Evolutionary conservation across 1,140 invertebrate species (phyloP).

Genomic region (Reticulitermes speratus): DNA sequence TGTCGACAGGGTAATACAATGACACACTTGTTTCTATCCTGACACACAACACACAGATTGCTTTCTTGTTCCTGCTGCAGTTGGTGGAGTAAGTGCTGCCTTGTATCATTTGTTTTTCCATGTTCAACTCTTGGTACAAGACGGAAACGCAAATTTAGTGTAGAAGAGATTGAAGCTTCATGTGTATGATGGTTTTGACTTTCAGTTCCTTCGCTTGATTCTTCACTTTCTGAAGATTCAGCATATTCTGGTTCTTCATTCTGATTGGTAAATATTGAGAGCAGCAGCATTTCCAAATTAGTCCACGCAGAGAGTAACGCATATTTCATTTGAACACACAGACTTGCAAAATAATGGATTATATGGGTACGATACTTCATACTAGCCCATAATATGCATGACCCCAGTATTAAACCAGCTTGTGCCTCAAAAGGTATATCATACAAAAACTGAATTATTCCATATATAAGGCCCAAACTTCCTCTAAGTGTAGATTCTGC

Average conservation of each 20-base stretch:
- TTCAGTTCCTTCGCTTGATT: neutral
- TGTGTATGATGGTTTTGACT: too few relatives aligned
- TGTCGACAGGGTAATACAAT: constrained; percentile 33
- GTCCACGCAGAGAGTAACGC: neutral
- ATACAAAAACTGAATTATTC: constrained; percentile 35
- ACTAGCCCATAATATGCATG: neutral
- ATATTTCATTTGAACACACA: neutral
- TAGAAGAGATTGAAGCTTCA: neutral
- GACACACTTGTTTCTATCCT: constrained; percentile 20
- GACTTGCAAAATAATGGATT: neutral
- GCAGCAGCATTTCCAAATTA: neutral
- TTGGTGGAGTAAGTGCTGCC: neutral
- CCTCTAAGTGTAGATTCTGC: constrained; percentile 45
- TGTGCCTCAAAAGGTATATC: constrained; percentile 21
- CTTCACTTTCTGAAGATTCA: neutral
- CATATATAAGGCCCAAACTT: constrained; percentile 35
- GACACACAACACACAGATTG: constrained; percentile 33
- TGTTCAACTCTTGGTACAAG: neutral
- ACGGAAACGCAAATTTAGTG: neutral
- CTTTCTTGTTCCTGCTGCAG: constrained; percentile 24
- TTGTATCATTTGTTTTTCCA: neutral
- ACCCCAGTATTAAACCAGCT: constrained; percentile 18
- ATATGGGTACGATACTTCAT: constrained; percentile 12
- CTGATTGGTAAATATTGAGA: neutral
- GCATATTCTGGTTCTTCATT: neutral